Conservation (phyloP, 2,797 vertebrate genomes). For the Hemitrygon akajei region DNA sequence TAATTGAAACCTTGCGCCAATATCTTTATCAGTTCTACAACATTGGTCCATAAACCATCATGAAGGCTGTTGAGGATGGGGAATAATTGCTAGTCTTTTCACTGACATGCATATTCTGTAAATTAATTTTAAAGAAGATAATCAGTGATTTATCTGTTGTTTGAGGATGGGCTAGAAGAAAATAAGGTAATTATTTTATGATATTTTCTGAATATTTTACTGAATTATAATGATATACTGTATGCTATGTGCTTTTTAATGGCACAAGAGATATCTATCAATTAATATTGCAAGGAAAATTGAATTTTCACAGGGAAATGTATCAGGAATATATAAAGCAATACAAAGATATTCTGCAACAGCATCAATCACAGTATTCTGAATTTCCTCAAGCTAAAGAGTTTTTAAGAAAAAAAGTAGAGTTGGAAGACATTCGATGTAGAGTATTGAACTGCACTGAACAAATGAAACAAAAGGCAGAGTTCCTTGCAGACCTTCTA, state of each 20-base stretch:
- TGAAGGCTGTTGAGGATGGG: too few relatives aligned
- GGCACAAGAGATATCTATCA: too few relatives aligned
- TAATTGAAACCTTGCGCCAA: too few relatives aligned
- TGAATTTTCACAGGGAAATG: constrained; percentile 54
- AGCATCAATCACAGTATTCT: constrained; percentile 53
- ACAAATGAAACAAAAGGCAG: constrained; percentile 53
- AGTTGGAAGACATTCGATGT: constrained; percentile 56
- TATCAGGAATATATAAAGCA: constrained; percentile 54
- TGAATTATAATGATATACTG: background rate
- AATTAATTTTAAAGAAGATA: background rate
- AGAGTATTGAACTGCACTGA: constrained; percentile 49
- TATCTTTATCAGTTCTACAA: too few relatives aligned
- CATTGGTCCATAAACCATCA: too few relatives aligned
- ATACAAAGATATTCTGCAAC: constrained; percentile 54
- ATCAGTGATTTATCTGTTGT: background rate
- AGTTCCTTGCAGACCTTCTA: constrained; percentile 47
- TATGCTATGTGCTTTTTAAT: background rate
- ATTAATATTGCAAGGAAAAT: background rate
- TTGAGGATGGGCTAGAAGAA: background rate
- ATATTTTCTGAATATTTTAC: background rate
- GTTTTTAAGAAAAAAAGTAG: constrained; percentile 55
- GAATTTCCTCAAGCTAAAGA: constrained; percentile 51
- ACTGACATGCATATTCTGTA: too few relatives aligned
- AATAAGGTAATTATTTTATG: background rate
- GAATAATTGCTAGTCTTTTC: too few relatives aligned